Base-by-base conservation (phyloP, 2,113 vertebrate genomes). In the Pteropus alecto region DNA sequence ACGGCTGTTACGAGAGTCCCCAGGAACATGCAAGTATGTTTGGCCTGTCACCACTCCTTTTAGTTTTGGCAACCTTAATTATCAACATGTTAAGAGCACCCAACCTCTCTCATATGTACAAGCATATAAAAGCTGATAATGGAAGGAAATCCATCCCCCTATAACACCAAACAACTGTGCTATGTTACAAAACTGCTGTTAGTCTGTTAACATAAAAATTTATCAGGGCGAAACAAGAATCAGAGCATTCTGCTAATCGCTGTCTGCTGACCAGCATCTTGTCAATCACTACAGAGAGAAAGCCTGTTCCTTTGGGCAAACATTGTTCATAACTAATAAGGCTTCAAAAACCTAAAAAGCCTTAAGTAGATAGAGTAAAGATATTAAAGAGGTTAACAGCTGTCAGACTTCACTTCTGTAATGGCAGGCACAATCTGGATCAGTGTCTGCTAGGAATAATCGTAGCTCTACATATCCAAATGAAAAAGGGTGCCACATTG, bases 391-490 rank as follows among this genome's bases (percentile, higher is more conserved):
- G 84, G 92, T 96, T 90, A 96, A 96, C 94, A 98, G 94, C 95
- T 97, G 97, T 97, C 95, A 98, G 95, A 91, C 68, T 94, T 96
- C 87, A 97, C 96, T 94, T 96, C 83, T 68, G n/a, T 89, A 94
- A 94, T 5, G 89, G 95, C 24, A 30, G 48, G 67, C 76, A 97
- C 95, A 96, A 96, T 96, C 96, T 97, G 96, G 93, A 74, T 96
- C 38, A 35, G 48, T 9, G 61, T 71, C 93, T 97, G 46, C 58
- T 65, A 86, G n/a, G 63, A 85, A 86, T 41, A 82, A 73, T 28
- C n/a, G n/a, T 0, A 92, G 77, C n/a, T 86, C 82, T 54, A 15
- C 33, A 78, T 10, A 68, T 4, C 33, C 77, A 54, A 71, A 58
- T 60, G 76, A 85, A 93, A 91, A 92, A 26, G 38, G 70, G 35